phyloP scores from a whole-genome alignment of 2,888 invertebrate genomes.

The Phania funesta region DNA sequence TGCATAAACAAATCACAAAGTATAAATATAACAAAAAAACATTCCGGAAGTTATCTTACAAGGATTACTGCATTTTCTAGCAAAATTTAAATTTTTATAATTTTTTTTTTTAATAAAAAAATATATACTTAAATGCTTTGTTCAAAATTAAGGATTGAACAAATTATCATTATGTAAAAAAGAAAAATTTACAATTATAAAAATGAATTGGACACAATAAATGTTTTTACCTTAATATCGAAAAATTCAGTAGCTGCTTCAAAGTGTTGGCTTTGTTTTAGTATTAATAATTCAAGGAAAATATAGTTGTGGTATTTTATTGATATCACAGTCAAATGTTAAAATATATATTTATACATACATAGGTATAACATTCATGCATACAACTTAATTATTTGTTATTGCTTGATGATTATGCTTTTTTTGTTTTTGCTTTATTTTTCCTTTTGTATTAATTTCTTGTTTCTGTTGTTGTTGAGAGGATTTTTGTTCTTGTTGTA shows the following conservation, averaged over 20 bases:
- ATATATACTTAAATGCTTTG: too few species aligned
- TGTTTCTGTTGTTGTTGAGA: conserved; percentile 13
- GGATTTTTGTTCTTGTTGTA: neutral
- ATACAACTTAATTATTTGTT: conserved; percentile 27
- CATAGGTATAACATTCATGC: neutral
- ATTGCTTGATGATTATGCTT: conserved; percentile 17
- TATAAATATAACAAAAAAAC: too few species aligned
- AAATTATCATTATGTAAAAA: too few species aligned
- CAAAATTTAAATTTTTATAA: too few species aligned
- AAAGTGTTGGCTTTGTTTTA: conserved; percentile 2
- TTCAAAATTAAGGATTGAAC: too few species aligned
- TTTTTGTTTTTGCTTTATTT: neutral
- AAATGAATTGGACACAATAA: neutral
- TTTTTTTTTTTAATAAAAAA: too few species aligned
- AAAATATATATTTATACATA: neutral
- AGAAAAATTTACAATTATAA: neutral
- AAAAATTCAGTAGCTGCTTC: neutral
- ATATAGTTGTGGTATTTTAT: neutral
- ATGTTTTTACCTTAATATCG: conserved; percentile 41
- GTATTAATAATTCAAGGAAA: neutral
- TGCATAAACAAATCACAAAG: too few species aligned
- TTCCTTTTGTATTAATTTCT: conserved; percentile 14
- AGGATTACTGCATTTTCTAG: too few species aligned
- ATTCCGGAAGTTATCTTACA: too few species aligned
- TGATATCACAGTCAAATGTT: conserved; percentile 42